Percentiles rank a stretch among this genome's conserved stretches.
Conservation (phyloP, 1,140 invertebrate species). For the Epicauta chinensis region DNA sequence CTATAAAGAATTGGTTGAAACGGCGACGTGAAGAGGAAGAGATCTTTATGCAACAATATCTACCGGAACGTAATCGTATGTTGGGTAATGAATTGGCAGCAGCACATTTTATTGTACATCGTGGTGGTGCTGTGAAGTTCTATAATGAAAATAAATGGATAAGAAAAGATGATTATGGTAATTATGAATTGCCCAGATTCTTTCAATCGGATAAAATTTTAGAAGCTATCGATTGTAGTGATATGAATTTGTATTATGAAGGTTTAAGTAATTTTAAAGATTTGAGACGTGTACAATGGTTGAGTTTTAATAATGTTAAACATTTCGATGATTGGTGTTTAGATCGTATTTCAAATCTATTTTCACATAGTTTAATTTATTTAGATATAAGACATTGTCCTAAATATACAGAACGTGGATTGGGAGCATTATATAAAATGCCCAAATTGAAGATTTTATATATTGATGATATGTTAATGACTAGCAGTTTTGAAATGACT, state of each 20-base stretch:
- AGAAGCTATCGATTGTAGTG: constrained; percentile 61
- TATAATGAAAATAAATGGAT: constrained; percentile 51
- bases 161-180: constrained; percentile 45
- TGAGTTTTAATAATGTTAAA: constrained; percentile 57
- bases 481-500: constrained; percentile 50
- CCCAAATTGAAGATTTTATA: constrained; percentile 50
- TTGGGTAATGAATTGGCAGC: constrained; percentile 64
- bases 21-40: constrained; percentile 37
- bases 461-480: constrained; percentile 45
- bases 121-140: constrained; percentile 65
- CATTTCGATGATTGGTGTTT: constrained; percentile 73
- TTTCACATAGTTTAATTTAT: constrained; percentile 55
- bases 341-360: constrained; percentile 55
- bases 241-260: constrained; percentile 60
- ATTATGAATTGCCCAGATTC: constrained; percentile 49
- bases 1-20: constrained; percentile 44
- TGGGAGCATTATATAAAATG: constrained; percentile 59
- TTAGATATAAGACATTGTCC: constrained; percentile 67
- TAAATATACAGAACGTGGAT: constrained; percentile 55
- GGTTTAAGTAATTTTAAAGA: constrained; percentile 60
- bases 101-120: constrained; percentile 63
- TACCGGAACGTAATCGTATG: constrained; percentile 44
- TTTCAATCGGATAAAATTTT: constrained; percentile 52
- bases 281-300: constrained; percentile 54
- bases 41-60: constrained; percentile 43